Percentiles rank a stretch among this genome's conserved stretches.
phyloP scores from a whole-genome alignment of 35 echinoderm and acorn worm genomes.

The Eucidaris tribuloides region DNA sequence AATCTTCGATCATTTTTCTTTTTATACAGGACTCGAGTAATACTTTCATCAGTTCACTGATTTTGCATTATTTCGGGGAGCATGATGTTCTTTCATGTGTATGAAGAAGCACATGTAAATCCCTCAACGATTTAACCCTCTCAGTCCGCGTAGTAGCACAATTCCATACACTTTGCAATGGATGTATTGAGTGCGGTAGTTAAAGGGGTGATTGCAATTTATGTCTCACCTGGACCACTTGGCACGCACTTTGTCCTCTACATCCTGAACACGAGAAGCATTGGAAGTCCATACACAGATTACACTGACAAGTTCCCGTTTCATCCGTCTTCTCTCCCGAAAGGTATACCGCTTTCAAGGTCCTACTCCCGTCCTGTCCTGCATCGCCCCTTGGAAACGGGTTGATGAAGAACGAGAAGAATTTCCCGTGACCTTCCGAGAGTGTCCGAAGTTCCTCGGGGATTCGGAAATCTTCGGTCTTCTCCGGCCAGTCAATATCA shows the following conservation, averaged over 20 bases:
- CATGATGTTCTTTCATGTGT: no score
- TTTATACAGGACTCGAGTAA: no score
- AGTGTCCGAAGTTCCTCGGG: constrained; percentile 58
- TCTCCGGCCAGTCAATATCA: constrained; percentile 77
- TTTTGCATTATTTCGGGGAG: no score
- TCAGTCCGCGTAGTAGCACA: no score
- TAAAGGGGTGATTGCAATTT: no score
- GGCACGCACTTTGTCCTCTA: constrained; percentile 88
- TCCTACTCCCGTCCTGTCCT: constrained; percentile 38
- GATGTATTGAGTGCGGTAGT: no score
- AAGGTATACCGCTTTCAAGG: constrained; percentile 74
- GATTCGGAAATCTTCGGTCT: constrained; percentile 39
- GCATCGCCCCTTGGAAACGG: constrained; percentile 71
- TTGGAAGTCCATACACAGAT: constrained; percentile 75
- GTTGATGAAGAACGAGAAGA: constrained; percentile 94
- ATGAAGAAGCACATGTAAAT: no score
- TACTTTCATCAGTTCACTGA: no score
- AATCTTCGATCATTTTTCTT: no score
- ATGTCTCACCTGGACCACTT: constrained; percentile 78
- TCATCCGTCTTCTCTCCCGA: constrained; percentile 74
- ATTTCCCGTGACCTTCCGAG: constrained; percentile 78
- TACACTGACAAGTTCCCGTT: constrained; percentile 82
- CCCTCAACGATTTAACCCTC: no score
- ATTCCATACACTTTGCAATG: no score
- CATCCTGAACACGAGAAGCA: constrained; percentile 85